phyloP scores from a whole-genome alignment of 2,888 invertebrate species.

The Mantis religiosa region DNA sequence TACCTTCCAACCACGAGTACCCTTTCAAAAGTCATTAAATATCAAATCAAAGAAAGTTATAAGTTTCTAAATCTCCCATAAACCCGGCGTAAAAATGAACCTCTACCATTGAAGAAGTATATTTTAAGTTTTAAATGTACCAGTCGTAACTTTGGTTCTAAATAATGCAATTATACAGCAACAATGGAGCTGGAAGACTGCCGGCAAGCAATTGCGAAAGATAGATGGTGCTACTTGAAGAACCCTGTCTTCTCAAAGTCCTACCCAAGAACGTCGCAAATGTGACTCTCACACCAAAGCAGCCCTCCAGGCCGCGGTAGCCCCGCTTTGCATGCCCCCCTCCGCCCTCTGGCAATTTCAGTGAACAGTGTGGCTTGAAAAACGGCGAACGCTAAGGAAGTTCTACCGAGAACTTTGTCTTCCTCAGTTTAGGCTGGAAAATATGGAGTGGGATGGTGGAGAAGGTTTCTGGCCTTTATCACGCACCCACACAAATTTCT shows the following conservation, averaged over 20 bases:
- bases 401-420: conserved; percentile 4
- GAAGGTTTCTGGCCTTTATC: conserved; percentile 1
- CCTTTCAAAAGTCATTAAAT: too few species aligned
- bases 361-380: neutral
- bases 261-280: neutral
- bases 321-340: too few species aligned
- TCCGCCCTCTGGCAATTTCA: neutral
- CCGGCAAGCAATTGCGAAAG: neutral
- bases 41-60: too few species aligned
- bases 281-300: neutral
- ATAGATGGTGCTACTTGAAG: neutral
- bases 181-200: neutral
- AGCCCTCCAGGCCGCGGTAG: neutral
- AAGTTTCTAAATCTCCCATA: too few species aligned
- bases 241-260: neutral
- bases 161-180: neutral
- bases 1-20: too few species aligned
- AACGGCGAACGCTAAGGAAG: neutral
- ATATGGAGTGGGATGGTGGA: neutral
- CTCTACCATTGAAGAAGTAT: neutral
- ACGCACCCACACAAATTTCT: neutral
- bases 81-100: neutral
- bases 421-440: conserved; percentile 12
- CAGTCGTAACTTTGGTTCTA: neutral
- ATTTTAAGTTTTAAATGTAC: too few species aligned